Percentiles rank a stretch among this genome's conserved stretches.
Conservation (phyloP, 2,888 invertebrate genomes). For the Pterostichus madidus region DNA sequence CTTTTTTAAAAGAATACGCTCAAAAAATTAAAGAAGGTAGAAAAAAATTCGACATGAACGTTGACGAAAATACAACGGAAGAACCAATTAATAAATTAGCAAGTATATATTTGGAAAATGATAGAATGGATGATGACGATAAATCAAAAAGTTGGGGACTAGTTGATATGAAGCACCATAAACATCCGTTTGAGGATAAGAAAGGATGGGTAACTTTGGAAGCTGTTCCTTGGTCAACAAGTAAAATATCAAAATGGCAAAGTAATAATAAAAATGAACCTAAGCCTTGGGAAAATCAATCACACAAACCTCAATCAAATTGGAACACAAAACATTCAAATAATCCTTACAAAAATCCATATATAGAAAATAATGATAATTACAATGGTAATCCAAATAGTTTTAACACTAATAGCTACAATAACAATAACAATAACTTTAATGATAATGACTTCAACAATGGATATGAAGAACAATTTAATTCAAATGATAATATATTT, state of each 20-base stretch:
- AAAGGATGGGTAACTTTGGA: constrained; percentile 89
- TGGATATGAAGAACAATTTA: constrained; percentile 65
- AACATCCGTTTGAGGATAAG: constrained; percentile 84
- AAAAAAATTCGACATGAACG: constrained; percentile 75
- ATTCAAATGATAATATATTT: constrained; percentile 67
- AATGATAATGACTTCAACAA: constrained; percentile 65
- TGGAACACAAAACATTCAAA: constrained; percentile 50
- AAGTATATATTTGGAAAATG: constrained; percentile 59
- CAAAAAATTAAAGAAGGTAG: constrained; percentile 78
- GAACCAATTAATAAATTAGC: constrained; percentile 61
- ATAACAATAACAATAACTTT: constrained; percentile 36
- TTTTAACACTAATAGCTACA: constrained; percentile 23
- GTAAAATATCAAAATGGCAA: constrained; percentile 90
- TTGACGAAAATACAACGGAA: constrained; percentile 7
- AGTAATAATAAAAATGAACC: constrained; percentile 78
- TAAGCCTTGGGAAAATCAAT: constrained; percentile 71
- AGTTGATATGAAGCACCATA: constrained; percentile 78
- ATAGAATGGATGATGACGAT: constrained; percentile 69
- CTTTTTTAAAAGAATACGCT: constrained; percentile 82
- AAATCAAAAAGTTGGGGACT: constrained; percentile 80
- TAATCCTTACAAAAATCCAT: constrained; percentile 61
- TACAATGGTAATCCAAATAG: constrained; percentile 16
- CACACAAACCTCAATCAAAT: constrained; percentile 21
- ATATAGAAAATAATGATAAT: constrained; percentile 39
- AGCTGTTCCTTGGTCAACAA: constrained; percentile 88